phyloP scores from a whole-genome alignment of 2,888 invertebrate species.

The Tipula confusa region DNA sequence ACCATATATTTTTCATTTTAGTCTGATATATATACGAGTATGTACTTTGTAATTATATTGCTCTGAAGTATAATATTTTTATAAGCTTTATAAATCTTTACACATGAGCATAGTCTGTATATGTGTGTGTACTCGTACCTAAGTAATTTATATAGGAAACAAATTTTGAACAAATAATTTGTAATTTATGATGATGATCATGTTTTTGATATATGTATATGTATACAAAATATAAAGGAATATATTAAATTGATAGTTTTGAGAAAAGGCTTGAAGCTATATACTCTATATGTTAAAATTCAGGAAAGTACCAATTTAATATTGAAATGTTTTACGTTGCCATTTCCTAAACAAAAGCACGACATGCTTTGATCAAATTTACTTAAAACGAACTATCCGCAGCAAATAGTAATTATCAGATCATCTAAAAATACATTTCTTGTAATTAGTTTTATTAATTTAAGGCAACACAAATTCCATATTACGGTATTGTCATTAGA shows the following conservation, averaged over 20 bases:
- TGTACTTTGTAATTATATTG: not conserved
- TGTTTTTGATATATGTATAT: not conserved
- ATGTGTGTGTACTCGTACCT: not conserved
- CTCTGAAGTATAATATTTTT: not conserved
- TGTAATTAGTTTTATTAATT: too few species aligned
- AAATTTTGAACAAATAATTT: not conserved
- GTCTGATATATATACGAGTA: not conserved
- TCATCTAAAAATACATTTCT: too few species aligned
- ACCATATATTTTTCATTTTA: not conserved
- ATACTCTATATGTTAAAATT: too few species aligned
- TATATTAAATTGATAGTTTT: not conserved
- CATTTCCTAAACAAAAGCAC: too few species aligned
- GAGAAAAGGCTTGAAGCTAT: not conserved
- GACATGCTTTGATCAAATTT: too few species aligned
- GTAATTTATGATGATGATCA: not conserved
- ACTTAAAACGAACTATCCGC: too few species aligned
- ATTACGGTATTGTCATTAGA: too few species aligned
- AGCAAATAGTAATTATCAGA: too few species aligned
- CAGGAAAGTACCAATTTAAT: too few species aligned
- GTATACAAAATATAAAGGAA: too few species aligned
- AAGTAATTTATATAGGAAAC: slow-evolving; percentile 25
- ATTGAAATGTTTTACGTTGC: too few species aligned
- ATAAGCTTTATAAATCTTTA: slow-evolving; percentile 12
- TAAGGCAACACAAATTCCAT: too few species aligned
- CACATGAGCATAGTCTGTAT: not conserved